Evolutionary conservation across 2,888 invertebrate genomes (phyloP), one percentile per base, ranked within the genome.

Genomic region (Tethea ocularis): DNA sequence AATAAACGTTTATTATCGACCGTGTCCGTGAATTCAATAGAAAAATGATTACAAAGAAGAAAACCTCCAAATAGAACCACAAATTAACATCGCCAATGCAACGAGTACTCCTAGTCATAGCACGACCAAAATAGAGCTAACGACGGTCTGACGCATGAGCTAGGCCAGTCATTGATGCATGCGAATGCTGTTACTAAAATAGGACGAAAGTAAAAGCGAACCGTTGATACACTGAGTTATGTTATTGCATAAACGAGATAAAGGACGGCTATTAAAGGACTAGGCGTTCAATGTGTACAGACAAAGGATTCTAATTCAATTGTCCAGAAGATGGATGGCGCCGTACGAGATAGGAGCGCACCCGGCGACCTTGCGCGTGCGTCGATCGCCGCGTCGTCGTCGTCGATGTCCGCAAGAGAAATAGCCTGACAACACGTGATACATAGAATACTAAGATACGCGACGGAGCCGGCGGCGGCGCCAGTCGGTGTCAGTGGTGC

Each of bases 321-420:
- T 78, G 81, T 66, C 70, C 66, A 72, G 51, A 66, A 74, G 68
- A 77, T 71, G 71, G 74, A 68, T 72, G 84, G 83, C 85, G 83
- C 84, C 84, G 78, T 73, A 63, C 74, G 67, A 80, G 89, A 90
- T 90, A 89, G 80, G 77, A 74, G 77, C 75, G 88, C 87, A 86
- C 88, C 87, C 89, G 80, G 75, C 84, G 89, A 89, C 90, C 90
- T 91, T 91, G 91, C 82, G 83, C 81, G 69, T 80, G 86, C 89
- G 88, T 82, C 82, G 75, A 61, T 66, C 69, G 68, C 73, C 73
- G 68, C 71, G 69, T 67, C 77, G 80, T 62, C 71, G 72, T 75
- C 79, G 71, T 78, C 67, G 62, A 64, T 63, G 69, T 68, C 71
- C 73, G 74, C 70, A 72, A 75, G 73, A 71, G 77, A 72, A 78